A percentile compares a stretch with the other conserved stretches of the same genome.
Evolutionary conservation across 2,113 vertebrate species (phyloP).

Genomic region (Plecotus auritus): DNA sequence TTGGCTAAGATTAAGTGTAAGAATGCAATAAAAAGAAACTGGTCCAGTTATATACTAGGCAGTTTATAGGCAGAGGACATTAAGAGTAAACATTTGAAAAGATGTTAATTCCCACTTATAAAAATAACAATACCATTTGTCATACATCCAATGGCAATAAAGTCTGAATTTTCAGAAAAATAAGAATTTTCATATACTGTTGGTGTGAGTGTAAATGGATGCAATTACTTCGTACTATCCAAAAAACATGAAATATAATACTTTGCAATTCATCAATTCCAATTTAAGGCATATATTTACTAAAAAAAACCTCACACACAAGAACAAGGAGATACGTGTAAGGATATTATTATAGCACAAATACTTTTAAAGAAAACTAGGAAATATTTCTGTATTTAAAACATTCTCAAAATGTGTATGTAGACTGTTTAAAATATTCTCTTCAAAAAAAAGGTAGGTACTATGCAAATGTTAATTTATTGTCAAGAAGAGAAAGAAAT

Average conservation of each 20-base stretch:
- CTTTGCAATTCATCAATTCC: neutral
- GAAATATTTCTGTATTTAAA: neutral
- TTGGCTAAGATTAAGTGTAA: too few species aligned
- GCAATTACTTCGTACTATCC: neutral
- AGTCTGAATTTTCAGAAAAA: neutral
- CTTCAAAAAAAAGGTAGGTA: neutral
- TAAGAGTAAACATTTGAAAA: neutral
- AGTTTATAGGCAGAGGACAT: neutral
- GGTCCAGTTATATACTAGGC: neutral
- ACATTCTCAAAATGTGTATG: neutral
- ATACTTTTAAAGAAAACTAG: neutral
- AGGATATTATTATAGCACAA: neutral
- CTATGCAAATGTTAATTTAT: neutral
- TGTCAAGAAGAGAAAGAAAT: neutral
- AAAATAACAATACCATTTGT: neutral
- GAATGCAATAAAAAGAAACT: neutral
- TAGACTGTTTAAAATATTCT: neutral
- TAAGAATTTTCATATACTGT: neutral
- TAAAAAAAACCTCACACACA: neutral
- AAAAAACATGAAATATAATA: neutral
- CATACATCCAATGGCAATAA: neutral
- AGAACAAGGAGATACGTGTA: neutral
- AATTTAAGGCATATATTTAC: neutral
- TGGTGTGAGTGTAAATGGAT: neutral
- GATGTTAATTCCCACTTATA: neutral